Conservation (phyloP, 2,888 invertebrate genomes). For the Fragum sueziense region DNA sequence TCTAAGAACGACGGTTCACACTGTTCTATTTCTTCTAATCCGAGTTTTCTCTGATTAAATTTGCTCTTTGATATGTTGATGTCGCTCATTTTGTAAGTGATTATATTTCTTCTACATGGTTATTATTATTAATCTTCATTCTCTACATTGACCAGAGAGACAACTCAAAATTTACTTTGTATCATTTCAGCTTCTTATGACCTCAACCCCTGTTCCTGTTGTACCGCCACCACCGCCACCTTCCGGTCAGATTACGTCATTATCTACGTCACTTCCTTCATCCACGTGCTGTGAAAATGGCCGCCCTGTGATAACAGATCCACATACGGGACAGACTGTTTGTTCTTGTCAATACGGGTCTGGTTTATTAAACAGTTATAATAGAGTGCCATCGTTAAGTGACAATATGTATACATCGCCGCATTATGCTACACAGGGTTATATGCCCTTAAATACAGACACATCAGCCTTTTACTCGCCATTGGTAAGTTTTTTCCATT, state of each 20-base stretch:
- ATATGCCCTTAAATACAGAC: slow-evolving; percentile 81
- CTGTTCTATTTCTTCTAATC: too few species aligned
- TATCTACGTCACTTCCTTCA: slow-evolving; percentile 55
- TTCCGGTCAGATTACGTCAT: slow-evolving; percentile 50
- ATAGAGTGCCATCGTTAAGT: slow-evolving; percentile 84
- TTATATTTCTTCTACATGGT: too few species aligned
- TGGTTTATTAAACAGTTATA: slow-evolving; percentile 87
- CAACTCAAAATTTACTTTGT: neutral
- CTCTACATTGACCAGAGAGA: too few species aligned
- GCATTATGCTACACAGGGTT: slow-evolving; percentile 79
- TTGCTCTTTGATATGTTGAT: too few species aligned
- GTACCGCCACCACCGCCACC: slow-evolving; percentile 45
- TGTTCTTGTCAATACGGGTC: slow-evolving; percentile 87
- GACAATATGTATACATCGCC: slow-evolving; percentile 78
- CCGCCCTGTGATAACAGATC: slow-evolving; percentile 83
- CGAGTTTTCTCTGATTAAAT: too few species aligned
- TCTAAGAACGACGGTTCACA: too few species aligned
- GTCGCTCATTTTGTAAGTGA: too few species aligned
- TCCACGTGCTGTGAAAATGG: slow-evolving; percentile 93
- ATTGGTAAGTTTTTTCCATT: slow-evolving; percentile 91
- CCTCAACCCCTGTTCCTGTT: slow-evolving; percentile 57
- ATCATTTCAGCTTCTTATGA: slow-evolving; percentile 58
- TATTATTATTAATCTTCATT: too few species aligned
- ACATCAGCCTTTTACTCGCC: slow-evolving; percentile 98
- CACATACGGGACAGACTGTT: slow-evolving; percentile 79